Percentiles rank a stretch among this genome's conserved stretches.
These are phyloP conservation scores for Acanthosepion lycidas DNA, from an alignment of 2,888 invertebrate genomes.

Conservation along the genomic window DNA sequence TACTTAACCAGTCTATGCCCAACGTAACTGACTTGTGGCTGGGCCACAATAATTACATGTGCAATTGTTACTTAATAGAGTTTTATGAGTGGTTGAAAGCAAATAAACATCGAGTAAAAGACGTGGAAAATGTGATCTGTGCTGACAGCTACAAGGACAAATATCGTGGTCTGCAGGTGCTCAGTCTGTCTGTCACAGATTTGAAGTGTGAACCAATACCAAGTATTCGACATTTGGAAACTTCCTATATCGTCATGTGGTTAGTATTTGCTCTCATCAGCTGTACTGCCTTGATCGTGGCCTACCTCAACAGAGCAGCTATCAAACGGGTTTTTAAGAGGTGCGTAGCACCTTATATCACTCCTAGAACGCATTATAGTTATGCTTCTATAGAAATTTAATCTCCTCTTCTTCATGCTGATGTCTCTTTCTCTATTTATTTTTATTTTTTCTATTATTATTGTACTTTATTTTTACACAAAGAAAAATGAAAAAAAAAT, in stretches of 20 bases:
- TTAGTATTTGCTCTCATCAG: conserved; percentile 36
- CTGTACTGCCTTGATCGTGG: conserved; percentile 34
- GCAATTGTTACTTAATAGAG: conserved; percentile 57
- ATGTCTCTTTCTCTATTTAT: too few relatives aligned
- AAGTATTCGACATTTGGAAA: background rate
- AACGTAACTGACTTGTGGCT: conserved; percentile 52
- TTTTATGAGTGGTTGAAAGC: conserved; percentile 57
- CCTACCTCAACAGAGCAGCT: conserved; percentile 45
- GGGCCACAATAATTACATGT: conserved; percentile 55
- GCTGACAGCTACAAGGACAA: conserved; percentile 52
- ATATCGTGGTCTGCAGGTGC: conserved; percentile 51
- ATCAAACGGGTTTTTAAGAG: conserved; percentile 47
- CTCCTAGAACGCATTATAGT: conserved; percentile 44
- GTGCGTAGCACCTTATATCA: conserved; percentile 43
- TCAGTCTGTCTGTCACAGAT: conserved; percentile 50
- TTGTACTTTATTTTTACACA: too few relatives aligned
- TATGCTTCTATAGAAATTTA: conserved; percentile 44
- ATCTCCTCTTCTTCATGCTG: background rate
- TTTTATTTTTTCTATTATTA: too few relatives aligned
- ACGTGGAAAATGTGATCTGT: conserved; percentile 42
- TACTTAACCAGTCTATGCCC: conserved; percentile 49
- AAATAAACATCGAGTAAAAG: conserved; percentile 51
- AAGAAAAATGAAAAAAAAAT: too few relatives aligned
- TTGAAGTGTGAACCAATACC: conserved; percentile 50
- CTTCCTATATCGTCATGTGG: conserved; percentile 47